Evolutionary conservation across 2,888 invertebrate genomes (phyloP).

Genomic region (Heliconius hortense): DNA sequence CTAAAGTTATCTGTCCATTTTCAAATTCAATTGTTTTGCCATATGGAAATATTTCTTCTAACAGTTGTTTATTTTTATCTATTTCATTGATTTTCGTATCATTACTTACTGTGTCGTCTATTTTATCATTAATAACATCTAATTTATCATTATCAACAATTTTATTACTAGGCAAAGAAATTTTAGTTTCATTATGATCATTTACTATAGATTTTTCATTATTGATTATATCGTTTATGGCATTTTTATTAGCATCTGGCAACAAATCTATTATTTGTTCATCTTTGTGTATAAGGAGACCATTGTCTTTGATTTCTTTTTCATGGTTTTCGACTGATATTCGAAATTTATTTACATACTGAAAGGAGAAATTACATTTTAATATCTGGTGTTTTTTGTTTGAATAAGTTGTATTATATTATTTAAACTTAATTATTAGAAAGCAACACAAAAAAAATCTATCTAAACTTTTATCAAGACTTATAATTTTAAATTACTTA

Average conservation of each 20-base stretch:
- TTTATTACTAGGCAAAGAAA: conserved; percentile 37
- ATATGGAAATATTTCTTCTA: conserved; percentile 64
- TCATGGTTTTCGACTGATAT: conserved; percentile 61
- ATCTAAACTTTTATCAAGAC: too few species aligned
- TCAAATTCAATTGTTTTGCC: conserved; percentile 49
- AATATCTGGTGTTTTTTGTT: background rate
- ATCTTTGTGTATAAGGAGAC: conserved; percentile 56
- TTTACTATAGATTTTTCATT: background rate
- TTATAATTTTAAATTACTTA: too few species aligned
- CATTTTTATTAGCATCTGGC: conserved; percentile 50
- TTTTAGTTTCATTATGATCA: conserved; percentile 1
- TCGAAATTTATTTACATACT: conserved; percentile 68
- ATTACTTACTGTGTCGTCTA: conserved; percentile 5
- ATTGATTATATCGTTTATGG: background rate
- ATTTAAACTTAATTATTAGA: too few species aligned
- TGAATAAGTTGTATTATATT: too few species aligned
- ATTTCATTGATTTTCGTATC: conserved; percentile 38
- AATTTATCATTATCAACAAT: background rate
- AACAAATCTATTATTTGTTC: conserved; percentile 55
- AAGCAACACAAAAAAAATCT: too few species aligned
- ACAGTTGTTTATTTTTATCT: conserved; percentile 36
- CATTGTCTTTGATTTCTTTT: conserved; percentile 56
- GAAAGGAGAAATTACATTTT: conserved; percentile 41
- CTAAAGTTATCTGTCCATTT: conserved; percentile 61
- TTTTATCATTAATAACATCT: conserved; percentile 11